A percentile compares a stretch with the other conserved stretches of the same genome.
These are phyloP conservation scores for Aphyosemion australe DNA, from an alignment of 2,113 vertebrate species.

Conservation along the genomic window DNA sequence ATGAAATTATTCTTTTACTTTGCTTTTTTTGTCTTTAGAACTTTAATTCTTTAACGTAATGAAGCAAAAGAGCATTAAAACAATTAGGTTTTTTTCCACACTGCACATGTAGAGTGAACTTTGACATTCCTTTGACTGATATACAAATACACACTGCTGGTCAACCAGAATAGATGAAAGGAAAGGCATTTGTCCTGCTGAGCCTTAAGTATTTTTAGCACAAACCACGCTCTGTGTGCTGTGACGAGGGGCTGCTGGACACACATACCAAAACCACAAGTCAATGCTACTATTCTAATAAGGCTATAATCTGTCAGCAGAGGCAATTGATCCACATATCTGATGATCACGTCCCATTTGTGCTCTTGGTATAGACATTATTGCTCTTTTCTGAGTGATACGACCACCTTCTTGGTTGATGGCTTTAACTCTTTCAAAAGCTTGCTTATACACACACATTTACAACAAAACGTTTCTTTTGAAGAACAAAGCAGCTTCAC, in stretches of 20 bases:
- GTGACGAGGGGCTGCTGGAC: conserved; percentile 41
- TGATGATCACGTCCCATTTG: neutral
- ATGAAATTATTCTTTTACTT: neutral
- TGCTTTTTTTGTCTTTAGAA: too few species aligned
- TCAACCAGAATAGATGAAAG: conserved; percentile 73
- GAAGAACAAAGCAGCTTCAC: conserved; percentile 52
- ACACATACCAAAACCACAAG: conserved; percentile 59
- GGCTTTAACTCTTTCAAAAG: conserved; percentile 50
- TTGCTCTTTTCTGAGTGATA: neutral
- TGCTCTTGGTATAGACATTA: neutral
- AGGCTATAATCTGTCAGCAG: conserved; percentile 44
- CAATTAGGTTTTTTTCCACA: too few species aligned
- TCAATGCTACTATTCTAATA: conserved; percentile 49
- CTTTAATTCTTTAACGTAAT: neutral
- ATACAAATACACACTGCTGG: conserved; percentile 64
- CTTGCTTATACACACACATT: conserved; percentile 34
- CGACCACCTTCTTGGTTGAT: conserved; percentile 4
- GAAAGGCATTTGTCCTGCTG: conserved; percentile 46
- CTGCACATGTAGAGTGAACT: too few species aligned
- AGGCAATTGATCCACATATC: neutral
- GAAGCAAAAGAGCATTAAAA: neutral
- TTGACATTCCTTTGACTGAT: conserved; percentile 23
- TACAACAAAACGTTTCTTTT: conserved; percentile 61
- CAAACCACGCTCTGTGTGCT: conserved; percentile 56
- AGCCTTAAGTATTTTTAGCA: conserved; percentile 76